A percentile compares a stretch with the other conserved stretches of the same genome.
Evolutionary conservation across 2,888 invertebrate genomes (phyloP).

Genomic region (Temnothorax ravouxi): DNA sequence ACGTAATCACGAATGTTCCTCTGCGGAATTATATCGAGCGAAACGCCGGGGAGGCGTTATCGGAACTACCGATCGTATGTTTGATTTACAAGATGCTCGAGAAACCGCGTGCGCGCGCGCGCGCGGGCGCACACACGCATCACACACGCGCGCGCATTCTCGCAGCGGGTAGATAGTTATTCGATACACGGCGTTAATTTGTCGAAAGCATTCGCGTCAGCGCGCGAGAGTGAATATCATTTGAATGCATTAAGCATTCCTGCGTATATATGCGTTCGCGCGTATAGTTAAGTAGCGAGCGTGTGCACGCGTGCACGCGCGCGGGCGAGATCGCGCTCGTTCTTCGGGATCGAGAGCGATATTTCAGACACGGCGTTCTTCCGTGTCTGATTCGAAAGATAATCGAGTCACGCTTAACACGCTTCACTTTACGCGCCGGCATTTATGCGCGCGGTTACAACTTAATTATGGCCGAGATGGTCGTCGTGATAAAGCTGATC

Average conservation of each 20-base stretch:
- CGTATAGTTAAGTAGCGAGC: constrained; percentile 63
- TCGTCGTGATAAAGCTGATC: constrained; percentile 36
- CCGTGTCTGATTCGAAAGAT: constrained; percentile 55
- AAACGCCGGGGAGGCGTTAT: constrained; percentile 63
- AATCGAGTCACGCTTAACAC: constrained; percentile 56
- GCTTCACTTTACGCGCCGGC: constrained; percentile 51
- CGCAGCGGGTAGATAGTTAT: constrained; percentile 72
- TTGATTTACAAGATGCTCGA: constrained; percentile 70
- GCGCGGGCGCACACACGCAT: neutral
- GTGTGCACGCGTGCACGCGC: constrained; percentile 43
- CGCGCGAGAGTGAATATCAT: constrained; percentile 81
- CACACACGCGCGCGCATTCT: constrained; percentile 33
- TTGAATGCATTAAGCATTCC: constrained; percentile 80
- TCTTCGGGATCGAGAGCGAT: constrained; percentile 50
- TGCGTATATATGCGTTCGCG: constrained; percentile 70
- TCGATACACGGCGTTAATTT: constrained; percentile 81
- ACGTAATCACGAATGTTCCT: constrained; percentile 45
- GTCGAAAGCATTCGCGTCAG: constrained; percentile 80
- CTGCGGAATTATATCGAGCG: constrained; percentile 55
- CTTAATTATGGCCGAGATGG: constrained; percentile 48
- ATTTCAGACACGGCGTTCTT: constrained; percentile 56
- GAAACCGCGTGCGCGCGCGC: constrained; percentile 45
- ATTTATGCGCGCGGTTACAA: constrained; percentile 50
- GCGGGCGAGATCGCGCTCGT: constrained; percentile 37
- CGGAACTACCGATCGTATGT: constrained; percentile 64